Base-by-base conservation (phyloP, 1,140 invertebrate species). In the Thalassaphorura encarpata region DNA sequence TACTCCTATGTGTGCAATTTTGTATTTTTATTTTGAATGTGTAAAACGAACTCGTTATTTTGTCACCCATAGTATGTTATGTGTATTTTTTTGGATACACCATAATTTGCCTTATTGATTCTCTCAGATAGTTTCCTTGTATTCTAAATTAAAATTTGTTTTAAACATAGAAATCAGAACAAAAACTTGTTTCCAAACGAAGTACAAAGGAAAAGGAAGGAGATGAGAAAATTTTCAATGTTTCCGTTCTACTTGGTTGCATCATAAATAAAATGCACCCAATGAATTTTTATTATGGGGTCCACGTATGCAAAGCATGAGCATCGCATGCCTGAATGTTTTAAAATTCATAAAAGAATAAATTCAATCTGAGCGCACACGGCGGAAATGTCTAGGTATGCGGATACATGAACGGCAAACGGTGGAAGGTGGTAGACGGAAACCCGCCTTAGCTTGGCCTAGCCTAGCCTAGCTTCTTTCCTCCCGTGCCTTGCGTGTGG, bases 271-370 rank as follows among this genome's bases (percentile, higher is more conserved):
- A 58, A 45, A 53, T 59, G 46, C 49, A 61, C 46, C 55, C 54
- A 58, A 64, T 64, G 62, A 64, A 64, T 64, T 61, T 64, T 61
- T 64, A 61, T 61, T 54, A 61, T 64, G 58, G 41, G 28, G 59
- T 36, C 42, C 57, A 63, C 54, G 62, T 60, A 54, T 41, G n/a
- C 11, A 11, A 36, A 36, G 33, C n/a, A n/a, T 36, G 33, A 36
- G n/a, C 33, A 36, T n/a, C 11, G 55, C 36, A 43, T 52, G 52
- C 39, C 40, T 58, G 56, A 54, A 58, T 63, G 54, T 63, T 56
- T 64, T 64, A 59, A 64, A 64, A 61, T 61, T 64, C 59, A 64
- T 64, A 61, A 61, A 64, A 64, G 59, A 61, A 61, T 61, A 59
- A 61, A 61, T 60, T 61, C 63, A 64, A 61, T 61, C 59, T 60